Evolutionary conservation across 2,888 invertebrate species (phyloP), one percentile per base, ranked within the genome.

Genomic region (Lacanobia oleracea): DNA sequence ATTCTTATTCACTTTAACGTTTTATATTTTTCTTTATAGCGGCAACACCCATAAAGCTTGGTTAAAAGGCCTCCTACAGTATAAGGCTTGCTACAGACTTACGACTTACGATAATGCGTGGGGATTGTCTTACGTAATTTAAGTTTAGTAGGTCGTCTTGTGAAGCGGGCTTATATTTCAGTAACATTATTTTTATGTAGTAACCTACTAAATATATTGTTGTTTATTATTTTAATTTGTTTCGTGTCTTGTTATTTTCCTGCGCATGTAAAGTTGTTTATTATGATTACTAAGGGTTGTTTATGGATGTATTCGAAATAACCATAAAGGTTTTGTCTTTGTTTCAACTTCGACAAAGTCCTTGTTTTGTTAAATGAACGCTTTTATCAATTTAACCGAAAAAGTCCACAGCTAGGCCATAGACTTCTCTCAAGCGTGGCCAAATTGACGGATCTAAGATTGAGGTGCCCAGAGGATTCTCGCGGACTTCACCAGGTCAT

Each of bases 21-120:
- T 90, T 88, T 86, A 87, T 84, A 83, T 65, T 77, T 77, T 72
- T 77, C 83, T 90, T 91, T 89, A 90, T 80, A 45, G 74, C 74
- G 73, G 68, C 81, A 87, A 85, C 84, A 66, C 66, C 84, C 80
- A 85, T 90, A 88, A 89, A 89, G 67, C 83, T 66, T 61, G 70
- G 79, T 82, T 76, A 77, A 71, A 37, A 69, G 75, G 74, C 87
- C 87, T 83, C 86, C 86, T 85, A 83, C 78, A 70, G 85, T 33
- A 75, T 85, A 66, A 83, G 83, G 79, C 77, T 62, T 72, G 72
- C 61, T 75, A 68, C 83, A 69, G 37, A 79, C 75, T 69, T 77
- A 73, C 85, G 51, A 82, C 77, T 72, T 74, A 74, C 84, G 84
- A 80, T 80, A 81, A 79, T 77, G 60, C 73, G 72, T 60, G 48